A percentile compares a stretch with the other conserved stretches of the same genome.
Evolutionary conservation across 1,140 invertebrate genomes (phyloP).

Genomic region (Bombyx mandarina): DNA sequence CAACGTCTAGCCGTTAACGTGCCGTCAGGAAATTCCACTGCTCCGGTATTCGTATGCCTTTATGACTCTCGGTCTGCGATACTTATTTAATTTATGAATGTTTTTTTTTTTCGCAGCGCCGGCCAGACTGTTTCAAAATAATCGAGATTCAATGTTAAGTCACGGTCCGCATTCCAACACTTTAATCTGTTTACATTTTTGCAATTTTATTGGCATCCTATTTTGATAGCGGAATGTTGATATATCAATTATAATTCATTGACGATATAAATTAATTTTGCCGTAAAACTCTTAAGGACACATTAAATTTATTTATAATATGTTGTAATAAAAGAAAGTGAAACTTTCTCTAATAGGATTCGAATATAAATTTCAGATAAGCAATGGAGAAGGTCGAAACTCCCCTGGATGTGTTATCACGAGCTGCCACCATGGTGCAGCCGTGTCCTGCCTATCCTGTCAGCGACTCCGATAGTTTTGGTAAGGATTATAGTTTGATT

Average conservation of each 20-base stretch:
- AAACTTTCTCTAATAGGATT: no score
- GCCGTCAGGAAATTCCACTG: slow-evolving; percentile 48
- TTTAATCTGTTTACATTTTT: slow-evolving; percentile 3
- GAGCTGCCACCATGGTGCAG: slow-evolving; percentile 93
- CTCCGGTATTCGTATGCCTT: slow-evolving; percentile 45
- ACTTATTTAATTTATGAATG: slow-evolving; percentile 45
- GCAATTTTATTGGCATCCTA: slow-evolving; percentile 3
- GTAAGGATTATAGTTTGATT: slow-evolving; percentile 28
- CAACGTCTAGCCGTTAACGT: slow-evolving; percentile 57
- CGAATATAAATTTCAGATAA: slow-evolving; percentile 1
- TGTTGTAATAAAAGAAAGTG: no score
- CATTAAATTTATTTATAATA: no score
- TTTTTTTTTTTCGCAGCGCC: slow-evolving; percentile 47
- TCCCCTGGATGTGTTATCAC: slow-evolving; percentile 88
- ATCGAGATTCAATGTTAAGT: slow-evolving; percentile 2
- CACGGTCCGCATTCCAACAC: slow-evolving; percentile 2
- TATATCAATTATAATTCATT: no score
- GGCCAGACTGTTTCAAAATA: slow-evolving; percentile 33
- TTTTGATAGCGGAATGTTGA: neutral
- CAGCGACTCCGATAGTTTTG: slow-evolving; percentile 60
- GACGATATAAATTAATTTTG: no score
- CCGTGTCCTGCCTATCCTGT: slow-evolving; percentile 70
- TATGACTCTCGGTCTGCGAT: slow-evolving; percentile 37
- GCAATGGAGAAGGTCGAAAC: slow-evolving; percentile 79
- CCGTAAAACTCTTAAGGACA: no score